Evolutionary conservation across 2,113 vertebrate species (phyloP).

Genomic region (Albula glossodonta): DNA sequence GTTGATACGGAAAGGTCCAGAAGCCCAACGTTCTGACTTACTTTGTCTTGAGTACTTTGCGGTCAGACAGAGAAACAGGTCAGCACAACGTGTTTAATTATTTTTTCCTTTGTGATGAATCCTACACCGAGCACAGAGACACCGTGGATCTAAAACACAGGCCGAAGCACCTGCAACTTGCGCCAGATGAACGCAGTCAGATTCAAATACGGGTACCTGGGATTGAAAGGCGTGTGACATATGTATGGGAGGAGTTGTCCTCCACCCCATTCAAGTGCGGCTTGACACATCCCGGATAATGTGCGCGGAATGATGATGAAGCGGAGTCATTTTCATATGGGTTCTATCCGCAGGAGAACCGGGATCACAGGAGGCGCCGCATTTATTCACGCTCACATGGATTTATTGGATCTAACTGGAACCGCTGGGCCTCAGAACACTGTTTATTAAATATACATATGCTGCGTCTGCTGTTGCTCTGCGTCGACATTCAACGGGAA

Average conservation of each 20-base stretch:
- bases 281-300: not conserved
- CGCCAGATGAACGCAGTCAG: not conserved
- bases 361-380: not conserved
- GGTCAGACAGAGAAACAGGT: not conserved
- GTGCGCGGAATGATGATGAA: slow-evolving; percentile 14
- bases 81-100: not conserved
- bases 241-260: not conserved
- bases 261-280: not conserved
- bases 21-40: not conserved
- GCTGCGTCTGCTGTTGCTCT: not conserved
- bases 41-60: not conserved
- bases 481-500: slow-evolving; percentile 3
- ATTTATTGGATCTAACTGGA: not conserved
- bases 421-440: not conserved
- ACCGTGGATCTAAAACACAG: not conserved
- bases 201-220: not conserved
- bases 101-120: not conserved
- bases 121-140: not conserved
- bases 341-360: not conserved
- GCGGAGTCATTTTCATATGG: not conserved
- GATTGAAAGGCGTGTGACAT: not conserved
- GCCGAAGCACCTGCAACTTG: not conserved
- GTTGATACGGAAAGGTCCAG: not conserved
- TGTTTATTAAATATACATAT: slow-evolving; percentile 13
- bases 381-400: slow-evolving; percentile 13